Percentiles rank a stretch among this genome's conserved stretches.
Conservation (phyloP, 2,113 vertebrate genomes). For the Mastomys coucha region DNA sequence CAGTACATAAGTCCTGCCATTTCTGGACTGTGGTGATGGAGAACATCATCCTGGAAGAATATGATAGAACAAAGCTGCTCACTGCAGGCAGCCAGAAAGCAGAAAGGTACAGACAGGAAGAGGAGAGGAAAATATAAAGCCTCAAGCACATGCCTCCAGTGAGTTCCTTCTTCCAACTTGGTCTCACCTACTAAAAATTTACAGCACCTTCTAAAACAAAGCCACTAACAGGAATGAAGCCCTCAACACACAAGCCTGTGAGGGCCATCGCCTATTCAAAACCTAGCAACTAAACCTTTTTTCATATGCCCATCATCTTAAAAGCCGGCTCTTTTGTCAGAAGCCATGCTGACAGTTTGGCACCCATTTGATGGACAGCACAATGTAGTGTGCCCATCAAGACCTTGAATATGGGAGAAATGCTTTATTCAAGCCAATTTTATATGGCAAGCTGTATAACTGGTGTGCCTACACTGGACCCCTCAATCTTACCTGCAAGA, state of each 20-base stretch:
- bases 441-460: background rate
- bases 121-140: background rate
- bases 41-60: background rate
- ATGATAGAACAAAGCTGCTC: background rate
- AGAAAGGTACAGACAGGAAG: background rate
- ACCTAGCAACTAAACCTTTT: background rate
- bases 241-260: background rate
- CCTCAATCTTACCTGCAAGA: background rate
- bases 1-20: background rate
- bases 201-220: background rate
- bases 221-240: background rate
- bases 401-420: background rate
- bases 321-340: slow-evolving; percentile 33
- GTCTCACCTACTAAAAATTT: background rate
- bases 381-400: background rate
- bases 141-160: background rate
- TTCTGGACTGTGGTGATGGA: background rate
- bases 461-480: background rate
- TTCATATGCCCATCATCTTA: background rate
- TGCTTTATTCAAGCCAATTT: background rate
- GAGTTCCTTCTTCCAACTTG: background rate
- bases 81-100: background rate
- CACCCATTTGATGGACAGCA: background rate
- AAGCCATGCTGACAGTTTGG: background rate
- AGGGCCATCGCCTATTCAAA: background rate